Evolutionary conservation across 2,113 vertebrate species (phyloP).

Genomic region (Tragelaphus imberbis): DNA sequence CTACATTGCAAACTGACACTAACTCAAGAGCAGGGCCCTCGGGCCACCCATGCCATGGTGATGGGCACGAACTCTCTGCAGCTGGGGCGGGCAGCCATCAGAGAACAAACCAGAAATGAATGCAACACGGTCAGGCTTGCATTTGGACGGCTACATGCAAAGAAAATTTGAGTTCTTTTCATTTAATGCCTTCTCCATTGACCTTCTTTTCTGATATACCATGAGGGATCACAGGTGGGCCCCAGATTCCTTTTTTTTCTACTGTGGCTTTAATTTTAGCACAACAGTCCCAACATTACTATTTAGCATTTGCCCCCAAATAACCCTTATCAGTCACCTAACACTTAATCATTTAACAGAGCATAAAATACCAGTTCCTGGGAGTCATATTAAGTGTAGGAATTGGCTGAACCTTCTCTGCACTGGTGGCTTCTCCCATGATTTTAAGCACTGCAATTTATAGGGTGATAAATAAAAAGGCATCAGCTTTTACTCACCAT

Average conservation of each 20-base stretch:
- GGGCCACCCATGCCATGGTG: background rate
- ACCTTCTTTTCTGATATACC: background rate
- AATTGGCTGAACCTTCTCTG: background rate
- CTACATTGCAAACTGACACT: background rate
- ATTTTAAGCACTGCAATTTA: background rate
- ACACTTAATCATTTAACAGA: background rate
- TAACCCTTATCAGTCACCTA: background rate
- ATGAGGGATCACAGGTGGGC: background rate
- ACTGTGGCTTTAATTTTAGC: background rate
- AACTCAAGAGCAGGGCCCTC: background rate
- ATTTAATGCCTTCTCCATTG: accelerated
- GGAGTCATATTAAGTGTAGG: background rate
- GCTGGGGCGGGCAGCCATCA: background rate
- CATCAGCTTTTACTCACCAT: background rate
- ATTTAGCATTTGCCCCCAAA: background rate
- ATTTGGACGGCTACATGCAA: accelerated
- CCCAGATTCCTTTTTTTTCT: background rate
- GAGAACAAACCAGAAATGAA: background rate
- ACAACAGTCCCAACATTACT: background rate
- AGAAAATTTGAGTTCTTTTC: background rate
- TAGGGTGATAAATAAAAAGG: background rate
- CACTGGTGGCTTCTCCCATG: background rate
- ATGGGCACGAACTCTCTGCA: background rate
- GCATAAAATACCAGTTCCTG: background rate
- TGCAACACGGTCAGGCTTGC: accelerated